Percentiles rank a stretch among this genome's conserved stretches.
Evolutionary conservation across 2,888 invertebrate species (phyloP).

Genomic region (Helleia helle): DNA sequence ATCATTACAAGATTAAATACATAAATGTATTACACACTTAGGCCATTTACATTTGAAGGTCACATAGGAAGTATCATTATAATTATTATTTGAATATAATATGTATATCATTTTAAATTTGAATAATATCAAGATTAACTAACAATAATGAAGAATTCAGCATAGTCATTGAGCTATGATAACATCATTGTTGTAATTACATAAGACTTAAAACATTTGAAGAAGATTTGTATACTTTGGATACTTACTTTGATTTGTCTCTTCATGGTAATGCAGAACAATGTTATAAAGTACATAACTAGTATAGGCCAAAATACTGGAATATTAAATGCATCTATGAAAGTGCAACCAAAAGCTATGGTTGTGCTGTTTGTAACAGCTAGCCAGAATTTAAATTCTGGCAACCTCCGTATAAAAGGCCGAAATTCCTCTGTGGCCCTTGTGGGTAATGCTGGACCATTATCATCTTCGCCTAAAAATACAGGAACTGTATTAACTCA

Average conservation of each 20-base stretch:
- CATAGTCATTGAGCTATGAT: background rate
- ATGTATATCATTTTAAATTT: background rate
- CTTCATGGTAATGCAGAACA: slow-evolving; percentile 99
- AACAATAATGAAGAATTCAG: background rate
- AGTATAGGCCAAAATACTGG: slow-evolving; percentile 99
- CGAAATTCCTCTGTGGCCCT: slow-evolving; percentile 97
- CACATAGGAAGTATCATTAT: too few relatives aligned
- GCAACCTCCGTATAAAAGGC: slow-evolving; percentile 96
- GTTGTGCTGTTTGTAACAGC: slow-evolving; percentile 96
- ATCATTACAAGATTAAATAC: too few relatives aligned
- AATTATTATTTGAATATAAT: too few relatives aligned
- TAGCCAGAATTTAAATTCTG: slow-evolving; percentile 99
- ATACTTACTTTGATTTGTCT: slow-evolving; percentile 95
- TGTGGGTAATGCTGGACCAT: slow-evolving; percentile 95
- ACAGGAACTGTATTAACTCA: too few relatives aligned
- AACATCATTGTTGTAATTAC: background rate
- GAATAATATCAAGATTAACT: background rate
- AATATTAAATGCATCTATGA: slow-evolving; percentile 98
- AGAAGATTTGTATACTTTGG: too few relatives aligned
- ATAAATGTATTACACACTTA: too few relatives aligned
- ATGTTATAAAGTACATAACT: slow-evolving; percentile 99
- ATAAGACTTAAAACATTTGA: background rate
- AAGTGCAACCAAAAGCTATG: slow-evolving; percentile 92
- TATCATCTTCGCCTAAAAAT: slow-evolving; percentile 76
- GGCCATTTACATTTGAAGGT: too few relatives aligned